A percentile compares a stretch with the other conserved stretches of the same genome.
phyloP scores from a whole-genome alignment of 2,113 vertebrate genomes.

The Burhinus oedicnemus region DNA sequence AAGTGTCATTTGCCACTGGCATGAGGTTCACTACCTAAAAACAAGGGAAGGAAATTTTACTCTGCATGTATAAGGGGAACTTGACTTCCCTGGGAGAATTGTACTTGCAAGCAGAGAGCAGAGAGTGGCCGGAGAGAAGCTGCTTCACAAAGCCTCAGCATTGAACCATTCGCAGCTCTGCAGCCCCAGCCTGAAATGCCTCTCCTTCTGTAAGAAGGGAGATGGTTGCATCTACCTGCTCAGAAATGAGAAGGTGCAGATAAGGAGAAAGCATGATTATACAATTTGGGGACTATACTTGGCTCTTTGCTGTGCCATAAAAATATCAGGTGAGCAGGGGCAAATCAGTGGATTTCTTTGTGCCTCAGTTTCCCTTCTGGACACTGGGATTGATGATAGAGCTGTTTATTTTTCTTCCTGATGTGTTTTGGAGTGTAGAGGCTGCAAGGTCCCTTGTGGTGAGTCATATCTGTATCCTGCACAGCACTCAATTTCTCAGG shows the following conservation, averaged over 20 bases:
- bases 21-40: not conserved
- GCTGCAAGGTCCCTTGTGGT: not conserved
- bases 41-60: not conserved
- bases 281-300: not conserved
- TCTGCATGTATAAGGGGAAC: not conserved
- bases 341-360: not conserved
- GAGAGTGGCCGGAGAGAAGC: not conserved
- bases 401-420: not conserved
- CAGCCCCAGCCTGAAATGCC: not conserved
- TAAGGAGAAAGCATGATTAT: not conserved
- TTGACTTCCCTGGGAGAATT: not conserved
- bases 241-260: not conserved
- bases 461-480: not conserved
- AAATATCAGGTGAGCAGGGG: not conserved
- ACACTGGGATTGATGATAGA: not conserved
- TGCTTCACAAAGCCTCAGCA: not conserved
- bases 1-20: not conserved
- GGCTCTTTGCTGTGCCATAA: not conserved
- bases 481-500: not conserved
- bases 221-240: not conserved
- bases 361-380: not conserved
- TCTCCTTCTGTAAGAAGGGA: not conserved
- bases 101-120: not conserved
- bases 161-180: not conserved
- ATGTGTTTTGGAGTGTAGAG: not conserved